Evolutionary conservation across 2,797 vertebrate species (phyloP).

Genomic region (Ciconia nigra): DNA sequence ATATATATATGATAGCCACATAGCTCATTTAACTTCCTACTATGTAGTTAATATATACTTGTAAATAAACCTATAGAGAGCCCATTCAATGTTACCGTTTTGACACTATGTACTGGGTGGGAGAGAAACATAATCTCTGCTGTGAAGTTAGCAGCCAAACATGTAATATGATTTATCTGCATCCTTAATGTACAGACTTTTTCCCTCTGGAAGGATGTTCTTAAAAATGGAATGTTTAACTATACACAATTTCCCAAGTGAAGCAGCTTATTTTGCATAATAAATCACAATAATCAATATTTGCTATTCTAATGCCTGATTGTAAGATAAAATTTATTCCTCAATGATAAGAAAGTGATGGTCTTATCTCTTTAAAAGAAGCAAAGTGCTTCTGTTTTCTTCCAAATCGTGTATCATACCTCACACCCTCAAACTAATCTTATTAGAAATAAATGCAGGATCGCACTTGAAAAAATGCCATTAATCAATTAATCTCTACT

Average conservation of each 20-base stretch:
- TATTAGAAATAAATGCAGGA: not conserved
- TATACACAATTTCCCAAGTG: accelerated
- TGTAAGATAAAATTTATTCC: not conserved
- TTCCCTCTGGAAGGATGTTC: not conserved
- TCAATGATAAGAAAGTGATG: not conserved
- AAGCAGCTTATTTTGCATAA: not conserved
- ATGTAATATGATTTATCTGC: not conserved
- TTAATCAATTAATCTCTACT: not conserved
- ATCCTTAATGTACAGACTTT: not conserved
- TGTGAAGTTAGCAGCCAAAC: not conserved
- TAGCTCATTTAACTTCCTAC: not conserved
- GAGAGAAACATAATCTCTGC: not conserved
- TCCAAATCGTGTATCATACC: not conserved
- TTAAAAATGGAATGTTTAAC: not conserved
- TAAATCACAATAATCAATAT: not conserved
- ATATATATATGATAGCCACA: not conserved
- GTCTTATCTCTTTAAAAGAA: not conserved
- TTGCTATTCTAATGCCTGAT: not conserved
- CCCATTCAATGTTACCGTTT: not conserved
- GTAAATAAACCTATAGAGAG: not conserved
- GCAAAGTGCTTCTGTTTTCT: not conserved
- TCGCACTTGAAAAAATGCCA: not conserved
- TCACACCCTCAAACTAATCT: not conserved
- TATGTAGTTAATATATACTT: not conserved
- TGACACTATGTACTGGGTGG: not conserved